Percentiles rank a stretch among this genome's conserved stretches.
Conservation (phyloP, 2,797 vertebrate genomes). For the Hypotaenidia okinawae region DNA sequence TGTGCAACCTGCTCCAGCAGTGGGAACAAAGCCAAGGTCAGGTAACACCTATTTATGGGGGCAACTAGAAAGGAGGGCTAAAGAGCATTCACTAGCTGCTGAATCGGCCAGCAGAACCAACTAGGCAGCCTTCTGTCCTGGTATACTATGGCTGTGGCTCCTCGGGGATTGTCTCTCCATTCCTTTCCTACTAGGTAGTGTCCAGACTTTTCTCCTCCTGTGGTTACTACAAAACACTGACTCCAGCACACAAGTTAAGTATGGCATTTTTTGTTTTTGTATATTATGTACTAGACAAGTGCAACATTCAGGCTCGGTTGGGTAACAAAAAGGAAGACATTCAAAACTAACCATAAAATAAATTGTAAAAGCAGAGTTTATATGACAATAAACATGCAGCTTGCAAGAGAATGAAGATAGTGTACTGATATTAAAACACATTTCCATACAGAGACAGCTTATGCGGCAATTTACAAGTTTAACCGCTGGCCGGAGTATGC, state of each 20-base stretch:
- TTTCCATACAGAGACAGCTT: constrained; percentile 38
- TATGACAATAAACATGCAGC: constrained; percentile 59
- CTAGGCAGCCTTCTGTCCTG: not conserved
- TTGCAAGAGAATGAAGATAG: constrained; percentile 45
- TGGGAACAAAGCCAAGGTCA: not conserved
- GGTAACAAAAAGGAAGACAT: not conserved
- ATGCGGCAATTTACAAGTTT: constrained; percentile 40
- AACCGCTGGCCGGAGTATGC: not conserved
- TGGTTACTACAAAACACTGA: not conserved
- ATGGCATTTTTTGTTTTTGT: not conserved
- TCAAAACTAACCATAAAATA: constrained; percentile 3
- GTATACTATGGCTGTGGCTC: rapidly evolving
- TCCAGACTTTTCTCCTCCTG: not conserved
- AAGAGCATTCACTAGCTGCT: not conserved
- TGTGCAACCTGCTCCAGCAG: rapidly evolving
- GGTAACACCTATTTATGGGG: not conserved
- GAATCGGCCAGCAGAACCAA: rapidly evolving
- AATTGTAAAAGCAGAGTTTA: constrained; percentile 51
- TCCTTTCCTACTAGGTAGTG: not conserved
- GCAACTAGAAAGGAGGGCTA: not conserved
- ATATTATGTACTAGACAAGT: not conserved
- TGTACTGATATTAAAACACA: constrained; percentile 39
- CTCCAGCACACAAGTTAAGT: not conserved
- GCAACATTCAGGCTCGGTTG: not conserved
- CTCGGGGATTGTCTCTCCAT: rapidly evolving